Evolutionary conservation across 2,113 vertebrate species (phyloP), one percentile per base, ranked within the genome.

Genomic region (Erpornis zantholeuca): DNA sequence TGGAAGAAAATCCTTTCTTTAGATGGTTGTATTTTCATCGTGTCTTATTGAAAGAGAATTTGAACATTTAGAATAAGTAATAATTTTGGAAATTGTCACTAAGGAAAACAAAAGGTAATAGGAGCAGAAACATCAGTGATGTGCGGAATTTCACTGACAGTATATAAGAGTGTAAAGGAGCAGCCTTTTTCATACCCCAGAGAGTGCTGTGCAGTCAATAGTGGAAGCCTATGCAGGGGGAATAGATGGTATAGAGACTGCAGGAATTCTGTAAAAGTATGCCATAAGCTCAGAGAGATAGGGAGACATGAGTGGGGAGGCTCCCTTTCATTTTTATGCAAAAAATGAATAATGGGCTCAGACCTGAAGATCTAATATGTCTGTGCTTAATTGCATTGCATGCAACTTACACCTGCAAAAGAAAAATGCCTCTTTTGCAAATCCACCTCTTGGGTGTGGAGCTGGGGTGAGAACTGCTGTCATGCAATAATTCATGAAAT

Each of bases 391-490:
- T 52, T 83, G 42, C 63, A 61, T 63, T 83, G 75, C 50, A 47
- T 56, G 35, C 59, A 82, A 73, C 44, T 66, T 73, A 77, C 75
- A 96, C 42, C 66, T 88, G 87, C 82, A 86, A 86, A 94, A 80
- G 38, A 12, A 95, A 92, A 76, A 82, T 86, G 79, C 15, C 59
- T 63, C 66, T 82, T 87, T 86, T 91, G 84, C 90, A 86, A 92
- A 92, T 90, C 68, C 44, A 42, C 44, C 21, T 88, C 59, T 68
- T 93, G 79, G 88, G 91, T 81, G 90, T 95, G 86, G 82, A 75
- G 64, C 2, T 81, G 60, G 76, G 68, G 35, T 90, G 83, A 93
- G 82, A 94, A 50, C 42, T 57, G 17, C 24, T 47, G 68, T 80
- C 82, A 66, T 25, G 68, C 64, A 93, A 15, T n/a, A 91, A 44